Evolutionary conservation across 1,140 invertebrate genomes (phyloP).

Genomic region (Uloborus diversus): DNA sequence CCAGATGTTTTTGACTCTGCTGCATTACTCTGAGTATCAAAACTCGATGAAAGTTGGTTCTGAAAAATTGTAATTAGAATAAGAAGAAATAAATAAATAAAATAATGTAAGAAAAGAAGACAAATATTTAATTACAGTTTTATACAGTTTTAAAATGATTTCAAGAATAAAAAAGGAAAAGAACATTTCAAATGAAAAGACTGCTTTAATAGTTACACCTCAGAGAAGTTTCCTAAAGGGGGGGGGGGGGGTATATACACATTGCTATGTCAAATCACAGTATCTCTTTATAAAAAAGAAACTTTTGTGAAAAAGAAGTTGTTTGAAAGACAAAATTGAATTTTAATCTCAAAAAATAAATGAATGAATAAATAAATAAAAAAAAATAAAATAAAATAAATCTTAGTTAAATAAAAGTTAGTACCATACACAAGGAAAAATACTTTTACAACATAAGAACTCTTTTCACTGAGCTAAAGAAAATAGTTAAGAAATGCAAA

Average conservation of each 20-base stretch:
- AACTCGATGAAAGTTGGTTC: constrained; percentile 88
- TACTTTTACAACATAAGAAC: no score
- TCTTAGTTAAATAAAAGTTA: no score
- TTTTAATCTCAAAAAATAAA: no score
- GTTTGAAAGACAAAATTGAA: background rate
- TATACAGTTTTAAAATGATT: background rate
- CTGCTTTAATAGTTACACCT: no score
- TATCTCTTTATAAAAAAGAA: background rate
- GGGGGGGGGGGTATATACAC: no score
- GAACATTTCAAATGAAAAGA: background rate
- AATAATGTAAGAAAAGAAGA: background rate
- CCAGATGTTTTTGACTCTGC: constrained; percentile 94
- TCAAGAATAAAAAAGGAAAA: background rate
- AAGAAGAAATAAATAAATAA: background rate
- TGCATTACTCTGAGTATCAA: constrained; percentile 94
- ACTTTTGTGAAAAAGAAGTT: background rate
- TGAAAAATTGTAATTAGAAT: constrained; percentile 62
- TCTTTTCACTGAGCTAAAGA: no score
- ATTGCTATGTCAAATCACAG: no score
- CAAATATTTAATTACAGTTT: background rate
- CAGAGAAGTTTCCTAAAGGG: no score
- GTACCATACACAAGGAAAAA: no score
- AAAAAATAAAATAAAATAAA: no score
- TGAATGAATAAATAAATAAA: no score
- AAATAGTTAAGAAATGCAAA: no score